phyloP scores from a whole-genome alignment of 2,113 vertebrate genomes.

The Vulpes lagopus region DNA sequence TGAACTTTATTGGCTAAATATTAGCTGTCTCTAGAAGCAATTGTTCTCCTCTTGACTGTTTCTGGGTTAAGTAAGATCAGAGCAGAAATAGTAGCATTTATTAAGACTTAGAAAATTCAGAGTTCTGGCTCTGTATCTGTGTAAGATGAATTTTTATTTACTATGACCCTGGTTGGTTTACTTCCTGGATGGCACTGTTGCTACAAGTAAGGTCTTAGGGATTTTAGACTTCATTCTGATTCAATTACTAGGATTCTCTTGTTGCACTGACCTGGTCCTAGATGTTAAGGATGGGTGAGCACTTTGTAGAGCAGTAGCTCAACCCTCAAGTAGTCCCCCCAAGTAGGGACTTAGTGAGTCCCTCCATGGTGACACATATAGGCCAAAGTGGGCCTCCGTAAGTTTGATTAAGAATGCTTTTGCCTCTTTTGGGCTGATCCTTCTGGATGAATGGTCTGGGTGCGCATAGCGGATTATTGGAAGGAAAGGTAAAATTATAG shows the following conservation, averaged over 20 bases:
- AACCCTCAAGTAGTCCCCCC: too few relatives aligned
- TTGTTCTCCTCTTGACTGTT: neutral
- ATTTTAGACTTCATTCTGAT: neutral
- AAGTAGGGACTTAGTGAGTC: neutral
- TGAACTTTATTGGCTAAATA: neutral
- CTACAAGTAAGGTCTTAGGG: neutral
- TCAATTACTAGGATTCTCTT: neutral
- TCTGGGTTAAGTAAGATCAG: neutral
- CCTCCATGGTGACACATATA: neutral
- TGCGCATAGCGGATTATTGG: neutral
- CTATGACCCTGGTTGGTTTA: neutral
- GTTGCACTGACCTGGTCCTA: neutral
- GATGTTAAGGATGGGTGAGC: neutral
- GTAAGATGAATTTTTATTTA: neutral
- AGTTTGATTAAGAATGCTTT: neutral
- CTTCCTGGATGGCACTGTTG: neutral
- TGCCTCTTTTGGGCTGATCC: neutral
- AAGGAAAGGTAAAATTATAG: neutral
- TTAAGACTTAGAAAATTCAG: neutral
- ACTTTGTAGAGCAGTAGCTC: neutral
- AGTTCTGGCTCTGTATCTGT: neutral
- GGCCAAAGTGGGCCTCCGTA: neutral
- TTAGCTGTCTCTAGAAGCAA: neutral
- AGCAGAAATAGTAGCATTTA: neutral
- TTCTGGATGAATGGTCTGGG: neutral